phyloP scores from a whole-genome alignment of 2,797 vertebrate species.

The Pseudocheirus occidentalis region DNA sequence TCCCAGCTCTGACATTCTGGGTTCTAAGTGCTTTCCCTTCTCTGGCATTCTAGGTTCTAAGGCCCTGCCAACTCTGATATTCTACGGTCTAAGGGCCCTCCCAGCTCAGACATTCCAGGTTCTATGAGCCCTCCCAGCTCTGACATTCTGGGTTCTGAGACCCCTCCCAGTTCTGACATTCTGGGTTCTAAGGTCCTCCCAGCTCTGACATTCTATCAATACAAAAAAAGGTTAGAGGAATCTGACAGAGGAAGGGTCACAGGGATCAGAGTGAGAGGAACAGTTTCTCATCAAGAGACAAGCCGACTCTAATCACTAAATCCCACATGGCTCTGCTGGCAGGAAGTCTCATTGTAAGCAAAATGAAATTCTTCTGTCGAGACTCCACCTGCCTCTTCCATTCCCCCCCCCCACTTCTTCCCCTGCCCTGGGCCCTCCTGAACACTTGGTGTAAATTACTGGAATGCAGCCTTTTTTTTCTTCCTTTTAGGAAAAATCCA shows the following conservation, averaged over 20 bases:
- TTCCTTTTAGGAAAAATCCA: background rate
- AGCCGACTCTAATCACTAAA: background rate
- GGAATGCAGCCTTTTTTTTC: background rate
- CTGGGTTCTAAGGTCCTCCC: too few species aligned
- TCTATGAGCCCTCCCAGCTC: background rate
- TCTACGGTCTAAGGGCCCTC: background rate
- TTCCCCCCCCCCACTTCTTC: background rate
- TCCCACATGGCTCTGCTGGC: background rate
- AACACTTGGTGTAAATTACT: background rate
- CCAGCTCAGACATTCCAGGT: background rate
- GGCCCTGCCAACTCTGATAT: background rate
- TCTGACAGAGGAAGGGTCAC: background rate
- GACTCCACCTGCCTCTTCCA: background rate
- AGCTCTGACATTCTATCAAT: background rate
- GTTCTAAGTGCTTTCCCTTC: too few species aligned
- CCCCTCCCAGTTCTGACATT: background rate
- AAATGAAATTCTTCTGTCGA: background rate
- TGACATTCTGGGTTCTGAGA: background rate
- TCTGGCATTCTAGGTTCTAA: background rate
- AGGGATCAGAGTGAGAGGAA: background rate
- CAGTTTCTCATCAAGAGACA: background rate
- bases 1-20: too few species aligned
- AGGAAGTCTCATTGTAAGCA: background rate
- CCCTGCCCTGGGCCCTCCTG: background rate
- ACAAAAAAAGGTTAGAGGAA: background rate